Percentiles rank a stretch among this genome's conserved stretches.
These are phyloP conservation scores for Stercorarius parasiticus DNA, from an alignment of 2,113 vertebrate genomes.

Conservation along the genomic window DNA sequence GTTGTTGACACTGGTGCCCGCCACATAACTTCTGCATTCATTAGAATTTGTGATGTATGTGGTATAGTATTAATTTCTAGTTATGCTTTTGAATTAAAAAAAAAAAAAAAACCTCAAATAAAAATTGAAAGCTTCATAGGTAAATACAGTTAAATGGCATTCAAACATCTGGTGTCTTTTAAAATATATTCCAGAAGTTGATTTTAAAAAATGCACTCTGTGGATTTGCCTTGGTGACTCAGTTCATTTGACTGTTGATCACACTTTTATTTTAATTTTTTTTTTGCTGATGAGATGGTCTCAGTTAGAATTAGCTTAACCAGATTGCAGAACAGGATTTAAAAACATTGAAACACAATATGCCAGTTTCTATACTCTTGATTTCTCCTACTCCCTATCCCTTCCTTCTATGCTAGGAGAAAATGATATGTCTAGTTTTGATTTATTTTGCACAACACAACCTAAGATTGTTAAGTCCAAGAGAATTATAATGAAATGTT, in stretches of 20 bases:
- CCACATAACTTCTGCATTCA: no score
- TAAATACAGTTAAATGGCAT: background rate
- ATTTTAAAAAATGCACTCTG: background rate
- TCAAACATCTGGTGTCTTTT: background rate
- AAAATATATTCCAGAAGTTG: background rate
- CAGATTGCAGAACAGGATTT: background rate
- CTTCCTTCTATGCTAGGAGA: background rate
- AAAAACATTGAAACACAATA: background rate
- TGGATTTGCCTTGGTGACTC: background rate
- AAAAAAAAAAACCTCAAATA: background rate
- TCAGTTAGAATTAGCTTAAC: background rate
- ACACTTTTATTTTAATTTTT: background rate
- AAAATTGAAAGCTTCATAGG: background rate
- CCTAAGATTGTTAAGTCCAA: slow-evolving; percentile 30
- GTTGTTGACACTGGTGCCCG: background rate
- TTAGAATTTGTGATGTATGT: background rate
- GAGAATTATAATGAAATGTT: slow-evolving; percentile 28
- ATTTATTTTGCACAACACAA: slow-evolving; percentile 6
- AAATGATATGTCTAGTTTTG: background rate
- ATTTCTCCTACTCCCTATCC: background rate
- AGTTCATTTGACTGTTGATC: background rate
- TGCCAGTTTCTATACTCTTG: background rate
- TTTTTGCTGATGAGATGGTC: background rate
- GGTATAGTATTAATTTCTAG: background rate
- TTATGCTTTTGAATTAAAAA: background rate